Evolutionary conservation across 2,797 vertebrate species (phyloP).

Genomic region (Chelmon rostratus): DNA sequence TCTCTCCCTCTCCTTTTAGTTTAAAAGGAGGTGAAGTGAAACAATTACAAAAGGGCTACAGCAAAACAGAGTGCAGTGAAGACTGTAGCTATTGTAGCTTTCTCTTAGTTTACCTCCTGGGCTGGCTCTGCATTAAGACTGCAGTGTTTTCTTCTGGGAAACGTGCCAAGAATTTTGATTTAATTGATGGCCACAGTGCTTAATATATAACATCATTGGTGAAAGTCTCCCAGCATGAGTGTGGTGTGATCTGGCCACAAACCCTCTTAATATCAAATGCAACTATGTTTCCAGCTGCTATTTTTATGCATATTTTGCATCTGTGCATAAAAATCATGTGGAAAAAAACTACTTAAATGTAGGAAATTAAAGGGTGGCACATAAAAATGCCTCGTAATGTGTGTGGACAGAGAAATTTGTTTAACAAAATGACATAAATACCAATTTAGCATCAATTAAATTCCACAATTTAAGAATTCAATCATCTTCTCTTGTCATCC

Average conservation of each 20-base stretch:
- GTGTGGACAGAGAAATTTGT: neutral
- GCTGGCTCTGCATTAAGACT: neutral
- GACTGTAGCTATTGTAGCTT: neutral
- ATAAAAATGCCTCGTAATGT: neutral
- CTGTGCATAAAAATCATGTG: neutral
- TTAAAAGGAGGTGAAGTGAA: conserved; percentile 23
- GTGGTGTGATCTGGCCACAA: neutral
- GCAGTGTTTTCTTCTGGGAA: neutral
- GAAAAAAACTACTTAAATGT: too few species aligned
- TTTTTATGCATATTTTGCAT: neutral
- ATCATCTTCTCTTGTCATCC: neutral
- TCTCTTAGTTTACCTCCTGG: neutral
- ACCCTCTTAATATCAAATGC: neutral
- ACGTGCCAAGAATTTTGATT: neutral
- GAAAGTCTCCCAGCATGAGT: neutral
- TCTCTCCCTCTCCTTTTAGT: conserved; percentile 1
- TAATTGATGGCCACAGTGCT: neutral
- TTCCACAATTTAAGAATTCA: neutral
- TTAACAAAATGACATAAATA: neutral
- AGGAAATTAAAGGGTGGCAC: neutral
- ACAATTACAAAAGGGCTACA: neutral
- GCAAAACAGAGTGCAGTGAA: neutral
- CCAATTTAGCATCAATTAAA: neutral
- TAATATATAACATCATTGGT: neutral
- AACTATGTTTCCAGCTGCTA: neutral